Base-by-base conservation (phyloP, 2,888 invertebrate species). In the Aporophyla nigra region DNA sequence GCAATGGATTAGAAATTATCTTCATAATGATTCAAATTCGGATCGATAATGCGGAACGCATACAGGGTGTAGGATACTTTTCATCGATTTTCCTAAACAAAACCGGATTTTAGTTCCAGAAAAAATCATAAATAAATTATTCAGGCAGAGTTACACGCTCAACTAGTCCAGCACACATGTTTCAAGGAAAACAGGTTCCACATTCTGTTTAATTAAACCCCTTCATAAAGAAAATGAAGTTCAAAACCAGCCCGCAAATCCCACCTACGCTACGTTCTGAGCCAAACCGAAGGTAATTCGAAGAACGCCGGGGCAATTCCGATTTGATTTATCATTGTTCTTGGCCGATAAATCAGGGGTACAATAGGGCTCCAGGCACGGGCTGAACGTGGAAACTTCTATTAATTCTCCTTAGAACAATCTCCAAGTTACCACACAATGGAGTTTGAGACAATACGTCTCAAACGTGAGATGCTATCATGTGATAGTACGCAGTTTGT, bases 301-400 rank as follows among this genome's bases (percentile, higher is more conserved):
- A 93, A 92, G 92, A 92, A 92, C 92, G 89, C 90, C 79, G 91
- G 92, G 91, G 94, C 95, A 95, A 95, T 96, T 96, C 92, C 94
- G 92, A 94, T 96, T 95, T 96, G 96, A 96, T 96, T 96, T 96
- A 96, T 96, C 95, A 94, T 96, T 96, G 96, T 96, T 96, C 96
- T 96, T 96, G 92, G 91, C 92, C 94, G 94, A 96, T 96, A 96
- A 96, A 96, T 96, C 96, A 95, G 94, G 90, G 83, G 90, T 89
- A 95, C 95, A 95, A 95, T 95, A 94, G 94, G 93, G 93, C 93
- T 93, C 93, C 88, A 86, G 93, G 93, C 91, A 92, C 91, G 90
- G 88, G 87, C 86, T 88, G 86, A 87, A 89, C 91, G 90, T 89
- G 90, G 92, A 93, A 94, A 95, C 94, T 96, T 96, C 95, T 96